Base-by-base conservation (phyloP, 1,140 invertebrate genomes). In the Apis cerana region DNA sequence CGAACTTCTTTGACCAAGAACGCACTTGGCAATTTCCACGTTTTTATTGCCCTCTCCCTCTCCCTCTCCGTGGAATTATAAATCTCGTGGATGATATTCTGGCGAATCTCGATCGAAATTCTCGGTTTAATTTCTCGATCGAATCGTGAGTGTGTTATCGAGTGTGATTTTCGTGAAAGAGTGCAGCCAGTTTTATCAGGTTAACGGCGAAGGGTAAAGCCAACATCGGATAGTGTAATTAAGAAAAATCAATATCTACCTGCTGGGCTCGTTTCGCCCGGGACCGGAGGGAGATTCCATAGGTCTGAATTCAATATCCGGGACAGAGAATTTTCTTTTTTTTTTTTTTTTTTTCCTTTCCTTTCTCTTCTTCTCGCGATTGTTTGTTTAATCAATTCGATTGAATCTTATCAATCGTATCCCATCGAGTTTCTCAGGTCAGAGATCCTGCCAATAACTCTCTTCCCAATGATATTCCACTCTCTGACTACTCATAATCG, bases 181-280 rank as follows among this genome's bases (percentile, higher is more conserved):
- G 23, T 5, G 1, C 13, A 13, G n/a, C 52, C 21, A 10, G 19
- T 33, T 50, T 8, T n/a, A 17, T 5, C 61, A 10, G 17, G 48
- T 52, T 64, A 64, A 64, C 59, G 19, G 33, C 15, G 17, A 17
- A 61, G 48, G 27, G 54, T 43, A 82, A 76, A 75, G 67, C 75
- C 52, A 54, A 56, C 43, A 75, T 65, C 61, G 56, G 48, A 48
- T 68, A 48, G 72, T 76, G 23, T 82, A 82, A 82, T 82, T 82
- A 76, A 82, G 74, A 82, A 82, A 82, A 82, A 82, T 82, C 80
- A 82, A 82, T 82, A 82, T 61, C 54, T 61, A 82, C 80, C 80
- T 82, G 74, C 62, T 59, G 72, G 48, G 64, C 74, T 76, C 48
- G 80, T 76, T 82, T 68, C 56, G 74, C 64, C 72, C 74, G 72